phyloP scores from a whole-genome alignment of 37 sponge, comb jelly and placozoan species.

The Agelas oroides region DNA sequence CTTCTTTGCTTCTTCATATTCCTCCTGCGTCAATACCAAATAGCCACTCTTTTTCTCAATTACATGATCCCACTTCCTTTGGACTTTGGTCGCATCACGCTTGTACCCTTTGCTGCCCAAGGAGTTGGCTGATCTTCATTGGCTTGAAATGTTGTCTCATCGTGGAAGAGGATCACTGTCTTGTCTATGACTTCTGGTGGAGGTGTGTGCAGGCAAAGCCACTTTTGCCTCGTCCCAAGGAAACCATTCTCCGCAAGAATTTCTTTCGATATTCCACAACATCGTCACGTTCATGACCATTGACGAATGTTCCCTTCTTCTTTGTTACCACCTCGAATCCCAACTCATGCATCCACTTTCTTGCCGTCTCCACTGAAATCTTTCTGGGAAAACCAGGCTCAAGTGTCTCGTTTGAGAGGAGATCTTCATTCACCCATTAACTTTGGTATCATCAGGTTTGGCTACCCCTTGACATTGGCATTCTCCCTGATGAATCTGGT shows the following conservation, averaged over 20 bases:
- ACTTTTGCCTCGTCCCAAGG: no score
- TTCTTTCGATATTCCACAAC: constrained; percentile 46
- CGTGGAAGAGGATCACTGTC: constrained; percentile 13
- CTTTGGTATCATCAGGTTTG: constrained; percentile 37
- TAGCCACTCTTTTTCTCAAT: constrained; percentile 43
- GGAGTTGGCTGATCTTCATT: constrained; percentile 25
- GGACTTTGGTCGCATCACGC: constrained; percentile 35
- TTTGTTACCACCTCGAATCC: constrained; percentile 48
- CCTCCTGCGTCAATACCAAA: not conserved
- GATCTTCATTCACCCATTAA: constrained; percentile 59
- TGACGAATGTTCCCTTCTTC: constrained; percentile 59
- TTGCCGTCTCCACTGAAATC: constrained; percentile 44
- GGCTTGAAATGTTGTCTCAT: constrained; percentile 24
- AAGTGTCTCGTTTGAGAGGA: constrained; percentile 36
- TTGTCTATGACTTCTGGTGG: constrained; percentile 3
- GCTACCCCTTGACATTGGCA: constrained; percentile 34
- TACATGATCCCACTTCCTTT: constrained; percentile 57
- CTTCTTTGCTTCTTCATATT: constrained; percentile 4
- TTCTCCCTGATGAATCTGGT: constrained; percentile 30
- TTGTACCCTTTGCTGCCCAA: constrained; percentile 11
- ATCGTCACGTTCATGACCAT: constrained; percentile 72
- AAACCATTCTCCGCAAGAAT: constrained; percentile 24
- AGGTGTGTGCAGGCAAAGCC: no score
- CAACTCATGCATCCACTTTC: constrained; percentile 61
- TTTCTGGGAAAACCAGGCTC: constrained; percentile 54